Percentiles rank a stretch among this genome's conserved stretches.
These are phyloP conservation scores for Myathropa florea DNA, from an alignment of 2,888 invertebrate genomes.

Conservation along the genomic window DNA sequence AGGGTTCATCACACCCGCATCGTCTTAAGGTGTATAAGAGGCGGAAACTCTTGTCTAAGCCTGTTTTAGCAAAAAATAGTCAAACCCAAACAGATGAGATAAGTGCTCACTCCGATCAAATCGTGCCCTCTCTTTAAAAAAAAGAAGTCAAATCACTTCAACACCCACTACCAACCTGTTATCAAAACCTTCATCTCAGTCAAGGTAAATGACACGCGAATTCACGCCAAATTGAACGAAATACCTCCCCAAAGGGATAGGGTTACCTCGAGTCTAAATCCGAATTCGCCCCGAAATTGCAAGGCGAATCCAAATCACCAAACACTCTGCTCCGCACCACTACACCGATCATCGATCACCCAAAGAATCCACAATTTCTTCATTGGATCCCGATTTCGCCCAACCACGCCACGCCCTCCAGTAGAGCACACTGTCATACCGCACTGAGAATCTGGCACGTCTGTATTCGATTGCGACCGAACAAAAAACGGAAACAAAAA, in stretches of 20 bases:
- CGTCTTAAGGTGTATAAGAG: too few species aligned
- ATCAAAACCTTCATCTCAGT: neutral
- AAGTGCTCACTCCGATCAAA: neutral
- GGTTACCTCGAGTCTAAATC: neutral
- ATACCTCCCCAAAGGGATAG: neutral
- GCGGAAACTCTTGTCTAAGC: neutral
- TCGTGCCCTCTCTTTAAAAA: neutral
- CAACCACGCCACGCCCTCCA: conserved; percentile 54
- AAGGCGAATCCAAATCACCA: conserved; percentile 1
- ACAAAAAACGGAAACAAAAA: conserved; percentile 11
- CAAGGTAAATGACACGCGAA: neutral
- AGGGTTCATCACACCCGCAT: too few species aligned
- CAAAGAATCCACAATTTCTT: conserved; percentile 17
- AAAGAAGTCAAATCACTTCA: neutral
- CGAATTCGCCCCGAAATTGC: neutral
- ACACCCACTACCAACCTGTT: neutral
- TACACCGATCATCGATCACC: neutral
- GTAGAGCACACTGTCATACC: conserved; percentile 36
- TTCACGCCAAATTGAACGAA: neutral
- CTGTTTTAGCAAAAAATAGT: neutral
- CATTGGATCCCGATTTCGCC: conserved; percentile 58
- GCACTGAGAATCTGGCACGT: conserved; percentile 17
- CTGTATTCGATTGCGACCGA: neutral
- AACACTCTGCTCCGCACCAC: conserved; percentile 6
- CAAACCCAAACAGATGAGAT: neutral